Base-by-base conservation (phyloP, 2,888 invertebrate species). In the Tiliacea citrago region DNA sequence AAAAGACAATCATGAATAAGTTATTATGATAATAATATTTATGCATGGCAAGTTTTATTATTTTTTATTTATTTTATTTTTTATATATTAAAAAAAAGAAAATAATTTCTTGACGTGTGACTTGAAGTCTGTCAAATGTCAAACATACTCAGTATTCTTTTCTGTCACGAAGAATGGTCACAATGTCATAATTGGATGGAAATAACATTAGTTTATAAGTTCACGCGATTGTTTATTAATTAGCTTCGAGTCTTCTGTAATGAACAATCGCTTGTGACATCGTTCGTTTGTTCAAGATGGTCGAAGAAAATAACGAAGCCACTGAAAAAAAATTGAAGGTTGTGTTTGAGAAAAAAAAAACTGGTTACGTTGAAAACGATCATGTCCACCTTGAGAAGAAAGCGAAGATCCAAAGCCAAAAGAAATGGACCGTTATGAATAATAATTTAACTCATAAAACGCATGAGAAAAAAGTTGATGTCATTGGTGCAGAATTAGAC, bases 341-440 rank as follows among this genome's bases (percentile, higher is more conserved):
- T 2, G 83, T 90, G 13, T 90, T 81, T 67, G 75, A 86, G 74
- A 88, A 86, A 9, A 78, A 76, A 67, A 81, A 72, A 13, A 8
- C 21, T 12, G 9, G 9, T 21, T 51, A 24, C 21, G 29, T 10
- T 29, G 55, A 49, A n/a, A 29, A 21, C 16, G 10, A 39, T 24
- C 8, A 35, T 0, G 1, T 0, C 12, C 5, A 71, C 39, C 18
- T 53, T n/a, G 47, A 65, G 12, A 57, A 62, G 12, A 73, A 66
- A 61, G 3, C 16, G 9, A 62, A 55, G 9, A 0, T 12, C 8
- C 42, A 62, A 53, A 53, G 24, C 1, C 18, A 61, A 42, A 63
- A 60, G 21, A 18, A 72, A 62, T 55, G 13, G 6, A 12, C 39
- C 9, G 18, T 24, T 9, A 9, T 49, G 7, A 10, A 55, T 8